These are phyloP conservation scores for Syrmaticus mikado DNA, from an alignment of 2,113 vertebrate species.

Conservation along the genomic window DNA sequence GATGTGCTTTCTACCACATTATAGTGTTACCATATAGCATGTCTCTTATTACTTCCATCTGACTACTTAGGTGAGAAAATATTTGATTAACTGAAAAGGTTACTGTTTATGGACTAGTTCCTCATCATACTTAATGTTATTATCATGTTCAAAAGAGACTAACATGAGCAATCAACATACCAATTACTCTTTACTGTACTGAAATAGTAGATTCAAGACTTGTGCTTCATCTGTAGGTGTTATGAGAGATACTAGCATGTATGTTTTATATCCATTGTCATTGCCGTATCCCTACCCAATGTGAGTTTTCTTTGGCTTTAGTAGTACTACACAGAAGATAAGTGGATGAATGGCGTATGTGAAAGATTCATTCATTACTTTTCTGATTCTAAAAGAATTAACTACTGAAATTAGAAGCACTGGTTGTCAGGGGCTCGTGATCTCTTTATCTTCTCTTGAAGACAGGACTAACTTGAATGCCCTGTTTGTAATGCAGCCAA, in stretches of 20 bases:
- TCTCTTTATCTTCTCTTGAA: background rate
- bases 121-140: background rate
- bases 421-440: background rate
- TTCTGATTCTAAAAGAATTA: background rate
- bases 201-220: background rate
- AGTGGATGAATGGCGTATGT: no score
- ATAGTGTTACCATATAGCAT: background rate
- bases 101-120: background rate
- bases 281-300: background rate
- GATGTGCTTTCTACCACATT: no score
- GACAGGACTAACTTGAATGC: background rate
- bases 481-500: background rate
- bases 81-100: background rate
- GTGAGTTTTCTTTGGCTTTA: background rate
- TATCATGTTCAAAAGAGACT: background rate
- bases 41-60: background rate
- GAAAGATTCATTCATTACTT: background rate
- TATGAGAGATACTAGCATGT: background rate
- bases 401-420: background rate
- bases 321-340: background rate
- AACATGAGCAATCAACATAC: background rate
- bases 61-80: rapidly evolving
- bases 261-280: background rate
- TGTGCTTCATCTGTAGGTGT: no score
- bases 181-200: background rate